A percentile compares a stretch with the other conserved stretches of the same genome.
These are phyloP conservation scores for Norana najaformis DNA, from an alignment of 2,888 invertebrate species.

Conservation along the genomic window DNA sequence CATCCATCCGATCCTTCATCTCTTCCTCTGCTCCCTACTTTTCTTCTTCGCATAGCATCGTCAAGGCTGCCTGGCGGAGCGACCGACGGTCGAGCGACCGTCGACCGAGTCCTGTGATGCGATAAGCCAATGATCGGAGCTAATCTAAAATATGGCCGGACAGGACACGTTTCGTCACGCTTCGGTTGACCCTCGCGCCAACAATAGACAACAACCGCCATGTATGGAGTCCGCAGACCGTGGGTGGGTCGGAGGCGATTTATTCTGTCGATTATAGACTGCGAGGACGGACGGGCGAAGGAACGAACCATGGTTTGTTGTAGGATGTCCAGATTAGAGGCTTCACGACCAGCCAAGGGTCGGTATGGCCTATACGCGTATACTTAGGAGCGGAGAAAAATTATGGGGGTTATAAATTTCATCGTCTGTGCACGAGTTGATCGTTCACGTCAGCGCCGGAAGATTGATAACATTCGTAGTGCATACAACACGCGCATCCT, in stretches of 20 bases:
- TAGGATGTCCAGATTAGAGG: slow-evolving; percentile 13
- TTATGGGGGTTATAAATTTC: not conserved
- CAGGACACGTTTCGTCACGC: slow-evolving; percentile 3
- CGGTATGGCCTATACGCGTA: not conserved
- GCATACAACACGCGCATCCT: not conserved
- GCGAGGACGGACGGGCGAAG: not conserved
- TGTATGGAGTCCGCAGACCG: not conserved
- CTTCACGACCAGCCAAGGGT: not conserved
- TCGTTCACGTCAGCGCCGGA: slow-evolving; percentile 6
- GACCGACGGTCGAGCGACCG: not conserved
- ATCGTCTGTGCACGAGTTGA: not conserved
- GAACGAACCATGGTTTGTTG: not conserved
- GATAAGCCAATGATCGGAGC: slow-evolving; percentile 10
- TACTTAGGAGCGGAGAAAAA: not conserved
- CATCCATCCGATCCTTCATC: not conserved
- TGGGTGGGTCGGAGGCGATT: not conserved
- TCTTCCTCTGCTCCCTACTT: not conserved
- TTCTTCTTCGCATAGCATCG: not conserved
- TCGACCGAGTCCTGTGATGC: slow-evolving; percentile 2
- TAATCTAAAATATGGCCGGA: slow-evolving; percentile 15
- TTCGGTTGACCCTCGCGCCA: slow-evolving; percentile 1
- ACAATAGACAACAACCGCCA: not conserved
- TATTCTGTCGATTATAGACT: slow-evolving; percentile 13
- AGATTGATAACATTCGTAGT: not conserved
- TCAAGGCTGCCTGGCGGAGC: not conserved